Evolutionary conservation across 1,140 invertebrate species (phyloP).

Genomic region (Macrosteles quadrilineatus): DNA sequence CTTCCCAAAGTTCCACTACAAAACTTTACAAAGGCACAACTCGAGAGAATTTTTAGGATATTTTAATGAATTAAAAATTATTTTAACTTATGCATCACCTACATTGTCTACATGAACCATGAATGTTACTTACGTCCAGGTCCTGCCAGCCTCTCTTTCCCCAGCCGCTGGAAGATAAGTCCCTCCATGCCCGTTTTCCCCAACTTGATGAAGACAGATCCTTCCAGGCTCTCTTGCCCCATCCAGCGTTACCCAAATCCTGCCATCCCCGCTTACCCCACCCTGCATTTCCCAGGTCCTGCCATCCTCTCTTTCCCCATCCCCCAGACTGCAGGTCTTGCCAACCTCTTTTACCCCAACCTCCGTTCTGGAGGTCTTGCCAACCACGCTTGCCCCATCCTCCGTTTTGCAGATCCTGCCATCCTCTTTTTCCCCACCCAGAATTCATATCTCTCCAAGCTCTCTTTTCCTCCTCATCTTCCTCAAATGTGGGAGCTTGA

Average conservation of each 20-base stretch:
- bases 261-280: conserved; percentile 45
- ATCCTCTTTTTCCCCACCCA: conserved; percentile 35
- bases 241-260: conserved; percentile 40
- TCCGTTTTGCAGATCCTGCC: conserved; percentile 33
- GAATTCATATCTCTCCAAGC: conserved; percentile 34
- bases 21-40: too few species aligned
- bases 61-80: too few species aligned
- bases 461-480: conserved; percentile 35
- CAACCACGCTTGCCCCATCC: conserved; percentile 39
- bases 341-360: conserved; percentile 45
- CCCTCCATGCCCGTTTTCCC: conserved; percentile 42
- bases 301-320: conserved; percentile 44
- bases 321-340: conserved; percentile 39
- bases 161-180: conserved; percentile 38
- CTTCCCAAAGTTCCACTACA: too few species aligned
- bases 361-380: conserved; percentile 35
- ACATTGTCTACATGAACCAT: too few species aligned
- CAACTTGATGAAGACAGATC: conserved; percentile 35
- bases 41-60: too few species aligned
- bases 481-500: conserved; percentile 30
- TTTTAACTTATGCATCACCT: too few species aligned
- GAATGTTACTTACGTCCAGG: conserved; percentile 23
- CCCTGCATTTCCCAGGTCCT: conserved; percentile 40
- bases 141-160: conserved; percentile 39
- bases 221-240: conserved; percentile 42